phyloP scores from a whole-genome alignment of 2,113 vertebrate genomes.

The Sterrhoptilus dennistouni region DNA sequence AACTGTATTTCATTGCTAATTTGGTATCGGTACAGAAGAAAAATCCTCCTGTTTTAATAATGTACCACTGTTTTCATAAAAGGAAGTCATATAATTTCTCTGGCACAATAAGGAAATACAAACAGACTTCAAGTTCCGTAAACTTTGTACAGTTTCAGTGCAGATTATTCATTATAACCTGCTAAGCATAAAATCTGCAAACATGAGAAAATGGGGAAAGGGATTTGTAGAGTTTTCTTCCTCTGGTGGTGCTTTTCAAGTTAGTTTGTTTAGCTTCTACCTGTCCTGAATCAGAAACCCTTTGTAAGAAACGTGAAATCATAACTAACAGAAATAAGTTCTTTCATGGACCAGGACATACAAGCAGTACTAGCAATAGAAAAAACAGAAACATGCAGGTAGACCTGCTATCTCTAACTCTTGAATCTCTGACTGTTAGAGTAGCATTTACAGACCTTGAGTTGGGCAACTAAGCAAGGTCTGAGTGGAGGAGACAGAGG shows the following conservation, averaged over 20 bases:
- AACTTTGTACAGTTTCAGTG: neutral
- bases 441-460: neutral
- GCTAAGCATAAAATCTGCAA: neutral
- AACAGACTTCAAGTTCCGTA: neutral
- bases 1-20: neutral
- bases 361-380: neutral
- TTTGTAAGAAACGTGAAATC: neutral
- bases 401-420: neutral
- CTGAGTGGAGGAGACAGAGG: neutral
- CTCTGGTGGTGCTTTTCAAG: neutral
- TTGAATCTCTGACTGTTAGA: neutral
- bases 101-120: neutral
- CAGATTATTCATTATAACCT: neutral
- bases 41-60: neutral
- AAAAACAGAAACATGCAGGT: neutral
- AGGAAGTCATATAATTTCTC: neutral
- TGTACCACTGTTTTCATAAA: neutral
- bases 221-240: neutral
- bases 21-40: accelerated
- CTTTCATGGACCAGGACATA: neutral
- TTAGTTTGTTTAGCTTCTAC: neutral
- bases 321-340: neutral
- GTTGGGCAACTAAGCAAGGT: neutral
- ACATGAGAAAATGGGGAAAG: neutral
- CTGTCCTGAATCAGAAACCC: neutral